Evolutionary conservation across 2,888 invertebrate genomes (phyloP).

Genomic region (Xestia rhomboidea): DNA sequence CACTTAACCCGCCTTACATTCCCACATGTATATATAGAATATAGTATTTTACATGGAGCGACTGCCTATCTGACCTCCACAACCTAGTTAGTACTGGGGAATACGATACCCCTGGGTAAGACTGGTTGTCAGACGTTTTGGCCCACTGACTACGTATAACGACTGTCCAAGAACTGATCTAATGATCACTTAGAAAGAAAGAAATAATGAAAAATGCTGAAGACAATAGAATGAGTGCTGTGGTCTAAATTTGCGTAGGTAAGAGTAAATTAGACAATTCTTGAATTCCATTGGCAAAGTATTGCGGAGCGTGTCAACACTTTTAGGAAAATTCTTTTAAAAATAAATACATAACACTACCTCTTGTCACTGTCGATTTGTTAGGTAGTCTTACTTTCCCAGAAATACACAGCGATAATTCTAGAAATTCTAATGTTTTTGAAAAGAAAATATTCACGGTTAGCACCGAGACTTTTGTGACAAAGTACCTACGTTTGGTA

Average conservation of each 20-base stretch:
- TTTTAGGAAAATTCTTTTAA: not conserved
- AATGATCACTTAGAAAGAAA: too few species aligned
- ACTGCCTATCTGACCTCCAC: too few species aligned
- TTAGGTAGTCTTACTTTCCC: not conserved
- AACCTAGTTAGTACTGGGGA: too few species aligned
- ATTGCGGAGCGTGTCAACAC: not conserved
- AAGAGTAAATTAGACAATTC: not conserved
- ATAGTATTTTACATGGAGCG: too few species aligned
- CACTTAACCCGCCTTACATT: too few species aligned
- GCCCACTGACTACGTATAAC: too few species aligned
- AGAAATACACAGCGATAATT: constrained; percentile 1
- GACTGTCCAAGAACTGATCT: too few species aligned
- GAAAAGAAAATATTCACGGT: constrained; percentile 11
- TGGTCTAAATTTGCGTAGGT: not conserved
- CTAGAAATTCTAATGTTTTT: not conserved
- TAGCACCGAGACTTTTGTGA: not conserved
- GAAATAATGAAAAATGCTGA: too few species aligned
- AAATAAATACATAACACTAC: not conserved
- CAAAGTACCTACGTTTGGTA: constrained; percentile 17
- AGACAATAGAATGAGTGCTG: not conserved
- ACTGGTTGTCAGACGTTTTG: too few species aligned
- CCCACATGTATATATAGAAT: too few species aligned
- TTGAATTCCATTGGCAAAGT: not conserved
- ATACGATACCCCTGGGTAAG: too few species aligned
- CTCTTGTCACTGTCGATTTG: not conserved